A percentile compares a stretch with the other conserved stretches of the same genome.
These are phyloP conservation scores for Epizoanthus ramosus DNA, from an alignment of 92 coral and sea anemone genomes.

Conservation along the genomic window DNA sequence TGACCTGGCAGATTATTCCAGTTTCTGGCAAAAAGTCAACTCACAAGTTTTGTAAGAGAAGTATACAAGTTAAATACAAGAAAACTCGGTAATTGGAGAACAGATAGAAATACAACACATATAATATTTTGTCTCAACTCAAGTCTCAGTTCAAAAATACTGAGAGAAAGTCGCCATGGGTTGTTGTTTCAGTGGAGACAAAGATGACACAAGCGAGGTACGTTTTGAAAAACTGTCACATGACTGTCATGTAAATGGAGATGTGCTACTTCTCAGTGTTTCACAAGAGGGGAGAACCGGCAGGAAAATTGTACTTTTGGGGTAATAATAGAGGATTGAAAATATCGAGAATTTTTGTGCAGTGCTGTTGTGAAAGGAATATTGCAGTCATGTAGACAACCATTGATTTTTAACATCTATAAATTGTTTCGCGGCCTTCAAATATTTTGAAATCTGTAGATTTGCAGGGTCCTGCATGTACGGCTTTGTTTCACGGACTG, in stretches of 20 bases:
- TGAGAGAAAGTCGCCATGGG: constrained; percentile 68
- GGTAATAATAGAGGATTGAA: background rate
- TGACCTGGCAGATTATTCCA: background rate
- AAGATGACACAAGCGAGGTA: constrained; percentile 78
- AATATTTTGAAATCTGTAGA: too few species aligned
- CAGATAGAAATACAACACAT: background rate
- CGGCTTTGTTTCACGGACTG: background rate
- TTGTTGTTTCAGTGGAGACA: constrained; percentile 89
- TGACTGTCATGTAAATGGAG: constrained; percentile 2
- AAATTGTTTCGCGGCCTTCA: too few species aligned
- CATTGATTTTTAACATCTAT: too few species aligned
- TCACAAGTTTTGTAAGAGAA: background rate
- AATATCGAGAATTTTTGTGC: too few species aligned
- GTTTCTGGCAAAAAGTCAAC: background rate
- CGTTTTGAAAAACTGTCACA: constrained; percentile 12
- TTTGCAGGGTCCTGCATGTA: background rate
- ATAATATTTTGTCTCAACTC: background rate
- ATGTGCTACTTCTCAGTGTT: constrained; percentile 14
- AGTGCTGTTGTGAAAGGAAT: background rate
- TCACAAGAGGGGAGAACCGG: background rate
- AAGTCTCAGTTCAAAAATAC: background rate
- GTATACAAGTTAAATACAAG: background rate
- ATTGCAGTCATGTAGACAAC: background rate
- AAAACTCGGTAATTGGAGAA: background rate
- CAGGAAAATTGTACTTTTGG: background rate